Base-by-base conservation (phyloP, 2,113 vertebrate genomes). In the Trichechus manatus region DNA sequence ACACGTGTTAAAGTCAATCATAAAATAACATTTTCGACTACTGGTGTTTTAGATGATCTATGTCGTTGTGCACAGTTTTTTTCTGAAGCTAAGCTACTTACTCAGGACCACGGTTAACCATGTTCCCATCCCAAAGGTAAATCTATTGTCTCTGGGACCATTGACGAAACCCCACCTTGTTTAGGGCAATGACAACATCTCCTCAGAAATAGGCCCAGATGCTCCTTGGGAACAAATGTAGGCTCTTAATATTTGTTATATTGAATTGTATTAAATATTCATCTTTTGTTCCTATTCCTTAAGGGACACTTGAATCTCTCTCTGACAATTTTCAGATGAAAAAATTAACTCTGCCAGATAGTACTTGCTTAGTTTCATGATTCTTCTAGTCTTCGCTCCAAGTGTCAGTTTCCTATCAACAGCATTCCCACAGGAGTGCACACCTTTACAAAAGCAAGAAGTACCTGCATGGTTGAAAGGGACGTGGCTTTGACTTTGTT, bases 401-500 rank as follows among this genome's bases (percentile, higher is more conserved):
- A 95, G 89, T 92, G 74, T 92, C 93, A 96, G 33, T 88, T 95
- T 96, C 56, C 42, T 83, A 20, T 93, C 39, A 93, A 91, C 59
- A 39, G 7, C 0, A 3, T 80, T 80, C 93, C 93, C 97, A 97
- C 96, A 92, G 82, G 39, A 56, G 59, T 66, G 56, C 75, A 3
- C 63, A 83, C 87, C 95, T 98, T 97, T 97, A 97, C 96, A 97
- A 96, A 97, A 97, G 96, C 93, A n/a, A 79, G 39, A 72, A 10
- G 17, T 0, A 0, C 74, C 89, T 64, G 70, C 20, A 1, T 1
- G 9, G 74, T 50, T 97, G 93, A 94, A 92, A 94, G 74, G 59
- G 75, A 94, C 14, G 77, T 78, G 87, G 8, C 6, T 3, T 80
- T n/a, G 79, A 29, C 75, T 91, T 82, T 95, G 83, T 33, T 77